Percentiles rank a stretch among this genome's conserved stretches.
These are phyloP conservation scores for Boleophthalmus pectinirostris DNA, from an alignment of 2,113 vertebrate species.

Conservation along the genomic window DNA sequence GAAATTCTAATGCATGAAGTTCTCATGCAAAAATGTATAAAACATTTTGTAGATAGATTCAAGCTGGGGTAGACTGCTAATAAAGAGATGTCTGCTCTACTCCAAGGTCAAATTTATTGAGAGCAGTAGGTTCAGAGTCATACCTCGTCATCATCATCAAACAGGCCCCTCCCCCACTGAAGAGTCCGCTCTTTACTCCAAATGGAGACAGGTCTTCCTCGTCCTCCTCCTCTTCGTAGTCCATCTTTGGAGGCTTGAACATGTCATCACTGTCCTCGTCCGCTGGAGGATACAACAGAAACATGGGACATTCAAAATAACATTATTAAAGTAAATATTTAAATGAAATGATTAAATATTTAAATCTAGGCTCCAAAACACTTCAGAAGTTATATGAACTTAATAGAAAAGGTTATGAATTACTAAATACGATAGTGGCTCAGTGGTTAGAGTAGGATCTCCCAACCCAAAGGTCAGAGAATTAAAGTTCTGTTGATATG, in stretches of 20 bases:
- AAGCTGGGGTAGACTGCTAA: no score
- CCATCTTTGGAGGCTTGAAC: conserved; percentile 88
- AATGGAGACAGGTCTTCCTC: conserved; percentile 91
- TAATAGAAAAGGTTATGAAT: no score
- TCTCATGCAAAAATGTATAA: no score
- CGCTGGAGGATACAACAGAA: conserved; percentile 28
- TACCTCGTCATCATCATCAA: conserved; percentile 88
- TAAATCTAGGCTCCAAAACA: no score
- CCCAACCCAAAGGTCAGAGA: no score
- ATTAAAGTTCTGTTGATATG: no score
- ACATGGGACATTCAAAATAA: neutral
- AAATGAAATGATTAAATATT: no score
- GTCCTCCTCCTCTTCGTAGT: conserved; percentile 82
- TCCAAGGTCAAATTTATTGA: neutral
- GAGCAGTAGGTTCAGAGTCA: neutral
- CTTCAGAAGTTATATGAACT: no score
- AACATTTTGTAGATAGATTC: no score
- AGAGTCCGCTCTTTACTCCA: conserved; percentile 86
- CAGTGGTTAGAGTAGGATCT: no score
- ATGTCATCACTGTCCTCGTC: conserved; percentile 84
- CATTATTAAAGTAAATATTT: neutral
- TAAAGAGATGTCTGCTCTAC: neutral
- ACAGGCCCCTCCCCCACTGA: conserved; percentile 92
- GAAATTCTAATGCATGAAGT: no score
- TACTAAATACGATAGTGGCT: no score